Evolutionary conservation across 2,888 invertebrate genomes (phyloP).

Genomic region (Tetheella fluctuosa): DNA sequence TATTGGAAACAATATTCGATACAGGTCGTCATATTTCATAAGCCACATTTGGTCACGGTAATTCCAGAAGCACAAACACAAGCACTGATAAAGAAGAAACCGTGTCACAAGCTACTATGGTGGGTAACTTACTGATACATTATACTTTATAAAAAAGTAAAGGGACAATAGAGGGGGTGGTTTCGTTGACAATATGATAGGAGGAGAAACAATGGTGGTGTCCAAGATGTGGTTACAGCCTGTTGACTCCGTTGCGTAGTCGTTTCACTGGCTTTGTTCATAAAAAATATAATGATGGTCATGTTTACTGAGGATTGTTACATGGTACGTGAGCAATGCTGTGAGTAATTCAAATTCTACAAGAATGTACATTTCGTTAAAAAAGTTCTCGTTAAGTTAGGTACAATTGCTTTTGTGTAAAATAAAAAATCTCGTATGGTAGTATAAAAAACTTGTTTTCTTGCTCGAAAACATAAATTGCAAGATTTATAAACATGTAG

Average conservation of each 20-base stretch:
- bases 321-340: constrained; percentile 61
- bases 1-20: constrained; percentile 23
- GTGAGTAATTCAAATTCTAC: constrained; percentile 49
- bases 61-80: constrained; percentile 18
- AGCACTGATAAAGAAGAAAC: constrained; percentile 23
- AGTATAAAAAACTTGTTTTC: too few relatives aligned
- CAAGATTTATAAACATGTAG: too few relatives aligned
- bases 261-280: constrained; percentile 74
- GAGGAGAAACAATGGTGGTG: constrained; percentile 67
- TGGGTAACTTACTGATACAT: constrained; percentile 41
- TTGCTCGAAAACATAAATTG: too few relatives aligned
- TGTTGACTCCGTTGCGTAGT: constrained; percentile 74
- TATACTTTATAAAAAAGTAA: constrained; percentile 70
- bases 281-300: constrained; percentile 68
- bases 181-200: constrained; percentile 74
- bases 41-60: constrained; percentile 26
- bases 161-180: constrained; percentile 56
- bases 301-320: constrained; percentile 66
- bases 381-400: constrained; percentile 13
- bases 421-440: not conserved
- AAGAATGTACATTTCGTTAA: constrained; percentile 26
- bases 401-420: not conserved
- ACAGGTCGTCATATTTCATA: constrained; percentile 36
- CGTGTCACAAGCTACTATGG: constrained; percentile 37
- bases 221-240: constrained; percentile 71